Evolutionary conservation across 2,113 vertebrate genomes (phyloP), one percentile per base, ranked within the genome.

Genomic region (Erythrocercus mccallii): DNA sequence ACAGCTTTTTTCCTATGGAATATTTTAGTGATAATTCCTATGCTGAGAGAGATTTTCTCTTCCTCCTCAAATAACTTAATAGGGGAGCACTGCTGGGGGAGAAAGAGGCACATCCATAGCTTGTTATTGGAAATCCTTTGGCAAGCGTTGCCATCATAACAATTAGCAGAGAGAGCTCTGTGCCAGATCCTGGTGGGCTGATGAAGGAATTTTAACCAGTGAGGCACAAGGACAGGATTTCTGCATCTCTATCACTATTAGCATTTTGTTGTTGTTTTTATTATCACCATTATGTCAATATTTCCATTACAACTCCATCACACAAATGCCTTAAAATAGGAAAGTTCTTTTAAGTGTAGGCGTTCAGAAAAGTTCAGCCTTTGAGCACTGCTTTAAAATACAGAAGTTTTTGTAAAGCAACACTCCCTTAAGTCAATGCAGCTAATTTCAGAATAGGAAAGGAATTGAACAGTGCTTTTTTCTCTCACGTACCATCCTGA

Each of bases 311-410:
- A 90, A 64, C 62, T 38, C 69, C 73, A 35, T 30, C 78, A 66
- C 24, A 45, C 22, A 81, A 85, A 58, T 5, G 44, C 69, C 95
- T 91, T 91, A 82, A 83, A 93, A 91, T 5, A 72, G 45, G 86
- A 61, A 96, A 94, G 65, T 91, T 47, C 70, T n/a, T 30, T 87
- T 71, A 91, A 86, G 70, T 42, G 57, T 33, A 93, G 87, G 31
- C 57, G 82, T 73, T 85, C 45, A 81, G 25, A 45, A 92, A 97
- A 94, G 86, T 65, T 92, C 87, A 96, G 60, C 70, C 65, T 95
- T 80, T 94, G 51, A 95, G 76, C 44, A 54, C 12, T 73, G 79
- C 50, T 91, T 94, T 91, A 94, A 96, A 96, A 95, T 21, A 77
- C 6, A 44, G 40, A 27, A 8, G 18, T 53, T 66, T 66, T 86